phyloP scores from a whole-genome alignment of 1,140 invertebrate genomes.

The Lordiphosa collinella region DNA sequence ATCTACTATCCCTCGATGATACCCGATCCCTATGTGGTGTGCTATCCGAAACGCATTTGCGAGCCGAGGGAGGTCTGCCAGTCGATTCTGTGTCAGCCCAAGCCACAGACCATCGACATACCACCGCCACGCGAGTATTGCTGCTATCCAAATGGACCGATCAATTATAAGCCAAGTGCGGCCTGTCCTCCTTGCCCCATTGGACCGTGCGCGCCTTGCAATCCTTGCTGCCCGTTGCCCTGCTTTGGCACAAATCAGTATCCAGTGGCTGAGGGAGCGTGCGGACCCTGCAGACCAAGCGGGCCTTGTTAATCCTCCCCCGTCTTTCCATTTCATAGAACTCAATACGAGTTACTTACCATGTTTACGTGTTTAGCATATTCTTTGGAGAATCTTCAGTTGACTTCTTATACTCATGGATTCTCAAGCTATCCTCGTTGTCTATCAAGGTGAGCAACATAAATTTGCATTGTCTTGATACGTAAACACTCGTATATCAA shows the following conservation, averaged over 20 bases:
- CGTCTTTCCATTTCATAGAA: too few species aligned
- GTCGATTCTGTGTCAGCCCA: slow-evolving; percentile 61
- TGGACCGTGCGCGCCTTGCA: slow-evolving; percentile 37
- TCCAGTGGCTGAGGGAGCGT: slow-evolving; percentile 35
- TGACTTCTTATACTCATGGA: background rate
- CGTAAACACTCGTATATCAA: slow-evolving; percentile 37
- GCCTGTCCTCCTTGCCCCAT: slow-evolving; percentile 55
- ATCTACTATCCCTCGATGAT: slow-evolving; percentile 61
- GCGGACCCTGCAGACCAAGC: slow-evolving; percentile 49
- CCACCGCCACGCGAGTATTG: slow-evolving; percentile 60
- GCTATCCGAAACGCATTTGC: slow-evolving; percentile 55
- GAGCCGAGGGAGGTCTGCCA: slow-evolving; percentile 66
- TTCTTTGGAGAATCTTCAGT: slow-evolving; percentile 18
- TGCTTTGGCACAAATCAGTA: slow-evolving; percentile 57
- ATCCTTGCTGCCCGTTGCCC: slow-evolving; percentile 45
- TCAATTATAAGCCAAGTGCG: slow-evolving; percentile 43
- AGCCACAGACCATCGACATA: slow-evolving; percentile 60
- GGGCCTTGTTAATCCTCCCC: slow-evolving; percentile 23
- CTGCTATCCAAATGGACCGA: slow-evolving; percentile 61
- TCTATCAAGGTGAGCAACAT: slow-evolving; percentile 49
- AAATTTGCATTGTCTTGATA: slow-evolving; percentile 47
- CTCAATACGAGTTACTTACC: too few species aligned
- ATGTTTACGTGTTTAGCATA: too few species aligned
- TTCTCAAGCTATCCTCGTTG: slow-evolving; percentile 58
- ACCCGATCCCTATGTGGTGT: slow-evolving; percentile 66